Conservation (phyloP, 1,140 invertebrate species). For the Aphelenchoides fujianensis region DNA sequence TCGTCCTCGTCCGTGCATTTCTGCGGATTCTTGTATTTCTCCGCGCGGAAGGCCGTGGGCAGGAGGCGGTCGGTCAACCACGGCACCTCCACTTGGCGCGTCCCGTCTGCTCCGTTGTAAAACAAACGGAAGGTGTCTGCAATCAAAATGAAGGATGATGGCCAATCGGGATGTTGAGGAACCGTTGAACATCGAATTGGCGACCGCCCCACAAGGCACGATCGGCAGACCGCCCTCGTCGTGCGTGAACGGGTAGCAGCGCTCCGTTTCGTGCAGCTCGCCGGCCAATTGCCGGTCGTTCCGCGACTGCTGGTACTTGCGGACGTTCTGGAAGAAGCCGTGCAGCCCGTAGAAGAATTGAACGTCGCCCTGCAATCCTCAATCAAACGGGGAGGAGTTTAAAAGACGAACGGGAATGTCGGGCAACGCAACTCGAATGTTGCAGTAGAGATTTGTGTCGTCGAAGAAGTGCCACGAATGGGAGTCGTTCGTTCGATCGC, state of each 20-base stretch:
- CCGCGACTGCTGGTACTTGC: conserved; percentile 92
- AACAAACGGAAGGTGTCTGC: conserved; percentile 12
- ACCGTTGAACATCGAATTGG: conserved; percentile 84
- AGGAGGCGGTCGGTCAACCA: conserved; percentile 73
- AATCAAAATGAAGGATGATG: too few relatives aligned
- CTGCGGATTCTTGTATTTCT: conserved; percentile 12
- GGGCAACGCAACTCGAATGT: conserved; percentile 4
- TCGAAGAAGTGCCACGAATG: too few relatives aligned
- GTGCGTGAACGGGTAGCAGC: conserved; percentile 26
- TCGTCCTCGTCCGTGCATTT: conserved; percentile 3
- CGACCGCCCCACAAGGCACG: conserved; percentile 84
- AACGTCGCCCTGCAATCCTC: conserved; percentile 72
- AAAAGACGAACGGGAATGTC: neutral
- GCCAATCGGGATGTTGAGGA: too few relatives aligned
- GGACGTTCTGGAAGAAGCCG: conserved; percentile 97
- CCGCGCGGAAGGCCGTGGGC: neutral
- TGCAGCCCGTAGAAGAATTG: conserved; percentile 94
- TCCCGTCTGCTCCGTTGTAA: neutral
- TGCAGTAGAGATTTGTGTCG: neutral
- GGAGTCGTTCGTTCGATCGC: too few relatives aligned
- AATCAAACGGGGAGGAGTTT: neutral
- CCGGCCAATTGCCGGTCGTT: conserved; percentile 91
- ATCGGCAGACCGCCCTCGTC: conserved; percentile 68
- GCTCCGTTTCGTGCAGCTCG: conserved; percentile 25
- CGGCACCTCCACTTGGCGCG: conserved; percentile 7